Percentiles rank a stretch among this genome's conserved stretches.
These are phyloP conservation scores for Rhagophthalmus giganteus DNA, from an alignment of 2,888 invertebrate genomes.

Conservation along the genomic window DNA sequence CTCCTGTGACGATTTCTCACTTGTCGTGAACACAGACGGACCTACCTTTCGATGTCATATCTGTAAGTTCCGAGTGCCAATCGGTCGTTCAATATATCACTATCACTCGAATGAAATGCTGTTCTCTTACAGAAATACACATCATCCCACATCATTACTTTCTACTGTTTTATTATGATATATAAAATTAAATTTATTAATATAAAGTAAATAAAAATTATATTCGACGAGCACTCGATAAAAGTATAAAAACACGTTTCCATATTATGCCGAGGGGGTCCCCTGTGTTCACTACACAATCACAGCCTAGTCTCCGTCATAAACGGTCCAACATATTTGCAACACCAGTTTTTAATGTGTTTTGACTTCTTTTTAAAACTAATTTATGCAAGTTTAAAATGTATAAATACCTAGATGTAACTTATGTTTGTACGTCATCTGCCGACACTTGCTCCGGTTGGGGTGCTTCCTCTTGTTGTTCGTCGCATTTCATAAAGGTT, in stretches of 20 bases:
- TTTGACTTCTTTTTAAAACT: conserved; percentile 26
- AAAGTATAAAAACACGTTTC: conserved; percentile 30
- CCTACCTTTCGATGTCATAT: conserved; percentile 50
- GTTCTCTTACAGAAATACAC: too few relatives aligned
- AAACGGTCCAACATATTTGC: conserved; percentile 41
- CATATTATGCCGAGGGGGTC: conserved; percentile 35
- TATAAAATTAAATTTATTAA: conserved; percentile 12
- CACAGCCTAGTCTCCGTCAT: conserved; percentile 46
- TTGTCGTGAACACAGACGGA: conserved; percentile 61
- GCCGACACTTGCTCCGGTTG: too few relatives aligned
- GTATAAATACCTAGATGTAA: conserved; percentile 16
- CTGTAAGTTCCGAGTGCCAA: conserved; percentile 1
- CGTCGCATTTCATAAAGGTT: background rate
- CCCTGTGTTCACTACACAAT: conserved; percentile 55
- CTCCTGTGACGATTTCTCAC: conserved; percentile 47
- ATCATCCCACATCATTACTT: too few relatives aligned
- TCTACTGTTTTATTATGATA: background rate
- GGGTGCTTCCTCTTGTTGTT: background rate
- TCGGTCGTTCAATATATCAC: background rate
- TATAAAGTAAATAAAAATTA: conserved; percentile 30
- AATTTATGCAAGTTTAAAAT: conserved; percentile 20
- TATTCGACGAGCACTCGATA: conserved; percentile 30
- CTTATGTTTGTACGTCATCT: conserved; percentile 12
- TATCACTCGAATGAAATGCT: background rate
- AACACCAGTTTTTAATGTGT: conserved; percentile 33